These are phyloP conservation scores for Podarcis siculus DNA, from an alignment of 2,797 vertebrate species.

Conservation along the genomic window DNA sequence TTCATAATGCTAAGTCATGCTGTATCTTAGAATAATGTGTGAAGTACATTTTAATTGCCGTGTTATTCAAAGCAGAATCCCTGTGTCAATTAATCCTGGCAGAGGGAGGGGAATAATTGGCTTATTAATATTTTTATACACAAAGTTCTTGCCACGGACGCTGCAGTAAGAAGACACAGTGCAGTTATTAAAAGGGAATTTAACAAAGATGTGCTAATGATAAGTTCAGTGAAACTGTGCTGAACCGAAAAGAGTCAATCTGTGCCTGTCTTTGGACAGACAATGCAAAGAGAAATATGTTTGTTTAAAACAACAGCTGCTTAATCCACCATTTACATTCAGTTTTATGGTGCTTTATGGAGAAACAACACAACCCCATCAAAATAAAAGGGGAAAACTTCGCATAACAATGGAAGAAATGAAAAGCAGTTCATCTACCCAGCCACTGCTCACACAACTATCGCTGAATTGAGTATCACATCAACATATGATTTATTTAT, in stretches of 20 bases:
- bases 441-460: neutral
- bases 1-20: slow-evolving; percentile 22
- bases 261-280: slow-evolving; percentile 50
- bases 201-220: slow-evolving; percentile 51
- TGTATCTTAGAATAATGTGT: slow-evolving; percentile 45
- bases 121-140: slow-evolving; percentile 58
- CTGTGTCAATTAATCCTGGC: slow-evolving; percentile 55
- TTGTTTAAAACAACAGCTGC: slow-evolving; percentile 53
- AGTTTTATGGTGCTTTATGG: neutral
- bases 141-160: slow-evolving; percentile 46
- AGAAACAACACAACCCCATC: slow-evolving; percentile 21
- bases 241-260: slow-evolving; percentile 54
- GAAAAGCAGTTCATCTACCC: neutral
- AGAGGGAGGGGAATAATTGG: slow-evolving; percentile 60
- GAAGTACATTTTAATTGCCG: slow-evolving; percentile 54
- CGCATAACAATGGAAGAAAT: neutral
- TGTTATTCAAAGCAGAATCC: slow-evolving; percentile 58
- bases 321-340: slow-evolving; percentile 44
- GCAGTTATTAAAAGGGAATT: slow-evolving; percentile 57
- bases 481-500: neutral
- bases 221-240: slow-evolving; percentile 45
- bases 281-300: slow-evolving; percentile 56
- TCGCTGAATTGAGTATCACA: neutral
- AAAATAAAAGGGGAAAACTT: slow-evolving; percentile 28
- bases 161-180: slow-evolving; percentile 42